Evolutionary conservation across 2,888 invertebrate species (phyloP).

Genomic region (Mesoligia furuncula): DNA sequence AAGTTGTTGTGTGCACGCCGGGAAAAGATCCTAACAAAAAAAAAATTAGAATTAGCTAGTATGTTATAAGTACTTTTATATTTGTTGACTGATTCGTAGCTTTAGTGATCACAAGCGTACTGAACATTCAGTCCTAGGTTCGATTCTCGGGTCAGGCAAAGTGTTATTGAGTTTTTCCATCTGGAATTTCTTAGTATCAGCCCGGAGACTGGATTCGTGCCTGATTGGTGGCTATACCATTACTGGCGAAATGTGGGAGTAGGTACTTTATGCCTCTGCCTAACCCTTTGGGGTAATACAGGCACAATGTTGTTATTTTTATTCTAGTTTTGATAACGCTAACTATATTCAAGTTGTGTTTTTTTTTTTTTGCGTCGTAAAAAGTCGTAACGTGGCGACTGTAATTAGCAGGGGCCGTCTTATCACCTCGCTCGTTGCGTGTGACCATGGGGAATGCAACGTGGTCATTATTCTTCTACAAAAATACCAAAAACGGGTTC

Average conservation of each 20-base stretch:
- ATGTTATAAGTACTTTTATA: not conserved
- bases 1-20: too few relatives aligned
- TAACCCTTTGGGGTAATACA: not conserved
- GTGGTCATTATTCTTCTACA: conserved; percentile 52
- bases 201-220: not conserved
- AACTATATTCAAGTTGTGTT: conserved; percentile 11
- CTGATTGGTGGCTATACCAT: too few relatives aligned
- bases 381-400: conserved; percentile 39
- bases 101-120: not conserved
- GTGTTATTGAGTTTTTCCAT: not conserved
- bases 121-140: not conserved
- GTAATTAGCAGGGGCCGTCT: conserved; percentile 51
- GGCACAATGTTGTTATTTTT: not conserved
- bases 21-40: too few relatives aligned
- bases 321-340: conserved; percentile 10
- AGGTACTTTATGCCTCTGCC: not conserved
- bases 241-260: not conserved
- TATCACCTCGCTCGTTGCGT: conserved; percentile 55
- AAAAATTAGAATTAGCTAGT: too few relatives aligned
- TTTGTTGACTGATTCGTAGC: not conserved
- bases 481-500: conserved; percentile 47
- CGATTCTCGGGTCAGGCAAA: not conserved
- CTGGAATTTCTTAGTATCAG: not conserved
- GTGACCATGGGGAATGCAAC: conserved; percentile 41
- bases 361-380: conserved; percentile 20